These are phyloP conservation scores for Falco naumanni DNA, from an alignment of 2,797 vertebrate species.

Conservation along the genomic window DNA sequence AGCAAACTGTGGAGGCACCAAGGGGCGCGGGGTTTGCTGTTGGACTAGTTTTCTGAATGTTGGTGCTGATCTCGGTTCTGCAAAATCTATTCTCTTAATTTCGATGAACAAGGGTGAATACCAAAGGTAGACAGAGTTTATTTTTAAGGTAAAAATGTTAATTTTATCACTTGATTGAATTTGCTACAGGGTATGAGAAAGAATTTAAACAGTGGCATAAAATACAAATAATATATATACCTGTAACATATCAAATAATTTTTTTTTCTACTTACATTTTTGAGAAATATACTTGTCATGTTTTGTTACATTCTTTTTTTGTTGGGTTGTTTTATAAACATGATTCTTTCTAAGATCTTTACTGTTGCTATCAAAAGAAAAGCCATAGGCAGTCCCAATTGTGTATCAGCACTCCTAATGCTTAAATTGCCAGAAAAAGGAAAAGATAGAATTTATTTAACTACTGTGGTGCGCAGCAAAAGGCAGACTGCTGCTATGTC, in stretches of 20 bases:
- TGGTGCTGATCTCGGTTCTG: conserved; percentile 23
- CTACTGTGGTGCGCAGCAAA: conserved; percentile 13
- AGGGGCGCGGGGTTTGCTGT: conserved; percentile 4
- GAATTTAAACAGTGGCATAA: conserved; percentile 58
- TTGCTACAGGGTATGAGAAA: conserved; percentile 4
- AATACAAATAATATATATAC: conserved; percentile 66
- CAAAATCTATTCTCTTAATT: conserved; percentile 11
- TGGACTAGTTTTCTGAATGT: neutral
- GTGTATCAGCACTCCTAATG: conserved; percentile 40
- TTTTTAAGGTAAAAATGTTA: conserved; percentile 41
- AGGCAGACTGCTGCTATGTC: neutral
- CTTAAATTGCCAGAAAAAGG: conserved; percentile 63
- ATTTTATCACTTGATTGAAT: conserved; percentile 44
- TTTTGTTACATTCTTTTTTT: conserved; percentile 69
- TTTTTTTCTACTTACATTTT: conserved; percentile 67
- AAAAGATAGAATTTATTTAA: conserved; percentile 51
- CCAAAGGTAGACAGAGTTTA: neutral
- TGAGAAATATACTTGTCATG: conserved; percentile 60
- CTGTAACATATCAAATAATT: conserved; percentile 40
- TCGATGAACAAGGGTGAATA: neutral
- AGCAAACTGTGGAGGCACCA: conserved; percentile 3
- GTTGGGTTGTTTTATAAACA: conserved; percentile 68
- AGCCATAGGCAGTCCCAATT: conserved; percentile 66
- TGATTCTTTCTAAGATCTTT: conserved; percentile 65
- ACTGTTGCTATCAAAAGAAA: conserved; percentile 72